phyloP scores from a whole-genome alignment of 2,113 vertebrate genomes.

The Cacatua alba region DNA sequence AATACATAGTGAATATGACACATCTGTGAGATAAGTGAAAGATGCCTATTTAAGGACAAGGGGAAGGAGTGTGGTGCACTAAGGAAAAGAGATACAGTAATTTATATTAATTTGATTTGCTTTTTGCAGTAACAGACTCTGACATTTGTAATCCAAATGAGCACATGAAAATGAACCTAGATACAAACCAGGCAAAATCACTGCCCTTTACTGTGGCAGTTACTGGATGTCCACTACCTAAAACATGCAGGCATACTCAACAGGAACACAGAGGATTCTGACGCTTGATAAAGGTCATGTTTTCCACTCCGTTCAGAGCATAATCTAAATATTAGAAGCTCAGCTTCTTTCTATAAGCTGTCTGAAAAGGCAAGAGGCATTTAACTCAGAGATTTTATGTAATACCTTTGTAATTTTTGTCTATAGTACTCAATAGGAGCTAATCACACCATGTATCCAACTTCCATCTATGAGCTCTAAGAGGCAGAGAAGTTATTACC shows the following conservation, averaged over 20 bases:
- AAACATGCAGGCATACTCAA: background rate
- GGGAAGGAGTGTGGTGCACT: background rate
- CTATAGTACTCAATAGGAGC: background rate
- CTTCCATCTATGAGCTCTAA: background rate
- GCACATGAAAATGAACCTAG: constrained; percentile 2
- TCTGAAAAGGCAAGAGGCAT: background rate
- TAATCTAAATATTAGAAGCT: background rate
- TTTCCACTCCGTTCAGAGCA: background rate
- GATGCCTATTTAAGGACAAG: background rate
- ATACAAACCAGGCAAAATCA: constrained; percentile 43
- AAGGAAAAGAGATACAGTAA: background rate
- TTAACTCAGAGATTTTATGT: background rate
- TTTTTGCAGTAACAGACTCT: background rate
- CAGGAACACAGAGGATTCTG: background rate
- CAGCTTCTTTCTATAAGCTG: background rate
- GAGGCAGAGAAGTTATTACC: background rate
- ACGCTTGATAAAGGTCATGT: constrained; percentile 32
- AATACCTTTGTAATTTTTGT: background rate
- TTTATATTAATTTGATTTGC: constrained; percentile 8
- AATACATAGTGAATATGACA: background rate
- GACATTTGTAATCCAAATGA: constrained; percentile 52
- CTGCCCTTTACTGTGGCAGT: constrained; percentile 6
- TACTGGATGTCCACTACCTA: background rate
- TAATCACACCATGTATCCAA: background rate
- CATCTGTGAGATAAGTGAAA: background rate